Base-by-base conservation (phyloP, 1,140 invertebrate species). In the Galleria mellonella region DNA sequence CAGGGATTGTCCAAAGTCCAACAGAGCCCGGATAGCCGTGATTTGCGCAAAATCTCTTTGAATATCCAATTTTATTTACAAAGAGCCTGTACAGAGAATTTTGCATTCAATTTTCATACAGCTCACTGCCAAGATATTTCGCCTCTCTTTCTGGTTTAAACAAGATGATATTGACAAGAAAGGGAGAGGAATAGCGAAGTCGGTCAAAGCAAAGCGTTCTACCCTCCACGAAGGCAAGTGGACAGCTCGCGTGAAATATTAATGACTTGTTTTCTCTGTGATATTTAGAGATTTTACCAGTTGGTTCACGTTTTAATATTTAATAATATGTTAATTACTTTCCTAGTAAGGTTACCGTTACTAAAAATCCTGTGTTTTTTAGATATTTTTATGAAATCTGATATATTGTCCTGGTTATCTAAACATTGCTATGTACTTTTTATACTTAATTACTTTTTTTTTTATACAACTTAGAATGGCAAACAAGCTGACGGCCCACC, bases 51-150 rank as follows among this genome's bases (percentile, higher is more conserved):
- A 61, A 61, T 63, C 70, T 63, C 57, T 68, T 62, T 81, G 76
- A 74, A 81, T 83, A 78, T 78, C 77, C 71, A 81, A 83, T 83
- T 78, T 78, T 78, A 68, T 74, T 71, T 63, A 71, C 69, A 73
- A 79, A 79, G 55, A 59, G 51, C 64, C 58, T 55, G 46, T 47
- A 51, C 51, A 64, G 61, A 58, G 69, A 63, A 63, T 55, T 67
- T 40, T 47, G 41, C 60, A 64, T 68, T 58, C 71, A 74, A 76
- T 70, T 75, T 75, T 75, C 57, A 72, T 60, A 47, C 45, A 12
- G 27, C n/a, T n/a, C 35, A 38, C 54, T 23, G 27, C 40, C 49
- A 31, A 50, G 27, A 41, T 23, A 23, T 23, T 23, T 43, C 55
- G 17, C 47, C 54, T 40, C 36, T 67, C 54, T 38, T 47, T 32